A percentile compares a stretch with the other conserved stretches of the same genome.
phyloP scores from a whole-genome alignment of 2,113 vertebrate genomes.

The Tor tambroides region DNA sequence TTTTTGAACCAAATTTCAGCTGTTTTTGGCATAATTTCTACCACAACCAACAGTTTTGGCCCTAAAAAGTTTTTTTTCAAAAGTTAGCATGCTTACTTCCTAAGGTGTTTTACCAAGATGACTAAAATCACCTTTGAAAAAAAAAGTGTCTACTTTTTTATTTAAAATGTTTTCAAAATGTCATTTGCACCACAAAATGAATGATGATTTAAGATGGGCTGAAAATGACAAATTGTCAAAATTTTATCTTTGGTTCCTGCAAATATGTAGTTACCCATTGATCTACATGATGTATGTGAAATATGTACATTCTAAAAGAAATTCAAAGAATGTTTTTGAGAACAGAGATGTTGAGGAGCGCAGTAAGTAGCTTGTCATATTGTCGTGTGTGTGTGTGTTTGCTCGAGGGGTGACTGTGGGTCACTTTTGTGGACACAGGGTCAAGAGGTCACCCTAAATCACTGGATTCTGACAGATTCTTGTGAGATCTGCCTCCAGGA shows the following conservation, averaged over 20 bases:
- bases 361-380: not conserved
- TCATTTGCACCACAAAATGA: not conserved
- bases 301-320: not conserved
- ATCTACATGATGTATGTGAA: not conserved
- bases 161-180: not conserved
- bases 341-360: not conserved
- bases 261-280: not conserved
- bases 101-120: too few species aligned
- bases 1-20: not conserved
- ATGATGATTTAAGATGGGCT: not conserved
- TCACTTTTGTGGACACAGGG: constrained; percentile 26
- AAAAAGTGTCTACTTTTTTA: not conserved
- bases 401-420: not conserved
- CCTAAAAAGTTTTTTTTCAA: not conserved
- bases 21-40: not conserved
- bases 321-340: too few species aligned
- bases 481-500: constrained; percentile 15
- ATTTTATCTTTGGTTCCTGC: too few species aligned
- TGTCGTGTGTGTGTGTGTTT: not conserved
- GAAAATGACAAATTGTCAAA: not conserved
- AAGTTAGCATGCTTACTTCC: too few species aligned
- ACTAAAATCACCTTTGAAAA: too few species aligned
- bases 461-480: constrained; percentile 33
- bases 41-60: not conserved
- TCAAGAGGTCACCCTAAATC: constrained; percentile 23